phyloP scores from a whole-genome alignment of 92 coral and sea anemone genomes.

The Anthopleura xanthogrammica region DNA sequence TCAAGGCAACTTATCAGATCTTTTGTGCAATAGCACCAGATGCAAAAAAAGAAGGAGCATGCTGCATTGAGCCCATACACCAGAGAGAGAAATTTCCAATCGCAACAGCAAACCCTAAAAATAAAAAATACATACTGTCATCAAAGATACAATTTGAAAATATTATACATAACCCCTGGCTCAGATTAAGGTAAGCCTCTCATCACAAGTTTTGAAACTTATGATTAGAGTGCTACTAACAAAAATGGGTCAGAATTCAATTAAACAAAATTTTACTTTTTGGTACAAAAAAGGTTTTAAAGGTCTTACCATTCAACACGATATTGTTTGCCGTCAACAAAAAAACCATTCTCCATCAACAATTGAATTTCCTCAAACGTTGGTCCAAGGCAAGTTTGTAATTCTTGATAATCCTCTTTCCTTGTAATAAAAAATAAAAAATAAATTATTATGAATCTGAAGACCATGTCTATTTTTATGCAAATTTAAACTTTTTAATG shows the following conservation, averaged over 20 bases:
- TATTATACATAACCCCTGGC: too few species aligned
- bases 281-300: too few species aligned
- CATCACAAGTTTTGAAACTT: too few species aligned
- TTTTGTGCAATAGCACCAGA: conserved; percentile 48
- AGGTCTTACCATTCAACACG: conserved; percentile 30
- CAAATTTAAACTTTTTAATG: too few species aligned
- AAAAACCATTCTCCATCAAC: not conserved
- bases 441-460: too few species aligned
- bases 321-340: conserved; percentile 26
- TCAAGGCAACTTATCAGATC: conserved; percentile 33
- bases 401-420: conserved; percentile 34
- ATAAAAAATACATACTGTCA: not conserved
- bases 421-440: not conserved
- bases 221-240: too few species aligned
- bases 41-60: conserved; percentile 38
- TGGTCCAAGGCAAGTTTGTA: conserved; percentile 16
- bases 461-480: too few species aligned
- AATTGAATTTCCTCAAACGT: conserved; percentile 23
- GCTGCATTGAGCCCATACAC: conserved; percentile 44
- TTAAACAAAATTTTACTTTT: too few species aligned
- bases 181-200: too few species aligned
- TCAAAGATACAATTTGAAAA: too few species aligned
- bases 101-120: conserved; percentile 50
- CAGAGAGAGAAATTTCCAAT: conserved; percentile 45
- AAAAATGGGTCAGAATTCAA: too few species aligned